Base-by-base conservation (phyloP, 2,888 invertebrate genomes). In the Chouioia cunea region DNA sequence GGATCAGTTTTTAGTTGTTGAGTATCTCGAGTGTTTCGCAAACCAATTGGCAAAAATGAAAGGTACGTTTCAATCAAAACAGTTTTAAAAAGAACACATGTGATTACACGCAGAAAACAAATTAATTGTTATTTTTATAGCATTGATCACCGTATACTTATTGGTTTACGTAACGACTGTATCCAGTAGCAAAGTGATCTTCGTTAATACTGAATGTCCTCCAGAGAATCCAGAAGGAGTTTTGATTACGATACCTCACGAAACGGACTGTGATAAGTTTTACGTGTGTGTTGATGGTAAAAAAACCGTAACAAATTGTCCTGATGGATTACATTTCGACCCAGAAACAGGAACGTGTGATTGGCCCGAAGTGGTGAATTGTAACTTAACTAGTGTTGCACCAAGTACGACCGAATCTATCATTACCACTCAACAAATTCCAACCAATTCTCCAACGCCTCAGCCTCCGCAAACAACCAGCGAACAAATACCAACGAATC, bases 251-350 rank as follows among this genome's bases (percentile, higher is more conserved):
- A 10, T 68, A 22, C 68, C 67, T 4, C 73, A 73, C 18, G 73
- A 73, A 65, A 62, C 43, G 0, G 69, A 69, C 2, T 73, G 73
- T 47, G 20, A 52, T 23, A 69, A 70, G 53, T 73, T 50, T 48
- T 73, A 73, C 16, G 27, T 60, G 4, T 73, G 73, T 18, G 20
- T 23, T 4, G 47, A 58, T 18, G 66, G 65, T 18, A 23, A 36
- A 4, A 69, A 69, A 52, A 15, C 36, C 16, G n/a, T 56, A 8
- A 16, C 53, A 53, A 15, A 56, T 2, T 73, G 73, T 27, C 62
- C 65, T 1, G 23, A 53, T 0, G 60, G 62, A 0, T 6, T 65
- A 1, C 53, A 65, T 16, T 73, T 53, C 22, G 57, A 69, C 48
- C 36, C 65, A 14, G 14, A 12, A 15, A 20, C 20, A 48, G n/a